phyloP scores from a whole-genome alignment of 37 sponge, comb jelly and placozoan species.

The Mnemiopsis leidyi region DNA sequence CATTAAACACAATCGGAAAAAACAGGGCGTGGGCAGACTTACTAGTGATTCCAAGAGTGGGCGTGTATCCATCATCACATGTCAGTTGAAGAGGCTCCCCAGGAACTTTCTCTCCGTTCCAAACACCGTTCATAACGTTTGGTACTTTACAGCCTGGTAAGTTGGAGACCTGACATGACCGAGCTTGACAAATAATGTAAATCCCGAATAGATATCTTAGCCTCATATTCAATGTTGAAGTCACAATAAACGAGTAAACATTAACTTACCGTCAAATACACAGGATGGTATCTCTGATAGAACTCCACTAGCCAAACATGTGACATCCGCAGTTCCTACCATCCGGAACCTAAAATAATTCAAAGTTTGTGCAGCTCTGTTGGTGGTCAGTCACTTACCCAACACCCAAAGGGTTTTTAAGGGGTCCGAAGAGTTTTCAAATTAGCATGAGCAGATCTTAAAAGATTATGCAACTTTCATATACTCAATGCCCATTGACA shows the following conservation, averaged over 20 bases:
- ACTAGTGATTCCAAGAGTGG: not conserved
- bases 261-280: conserved; percentile 35
- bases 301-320: not conserved
- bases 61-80: not conserved
- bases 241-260: too few species aligned
- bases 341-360: not conserved
- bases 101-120: not conserved
- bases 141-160: conserved; percentile 21
- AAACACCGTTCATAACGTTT: not conserved
- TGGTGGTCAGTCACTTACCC: too few species aligned
- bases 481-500: not conserved
- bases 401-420: not conserved
- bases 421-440: not conserved
- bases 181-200: too few species aligned
- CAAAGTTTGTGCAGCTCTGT: too few species aligned
- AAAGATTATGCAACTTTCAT: too few species aligned
- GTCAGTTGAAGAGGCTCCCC: not conserved
- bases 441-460: not conserved
- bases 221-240: too few species aligned
- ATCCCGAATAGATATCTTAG: too few species aligned
- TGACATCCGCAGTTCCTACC: not conserved
- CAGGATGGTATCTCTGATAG: not conserved
- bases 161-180: too few species aligned
- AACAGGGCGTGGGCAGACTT: not conserved
- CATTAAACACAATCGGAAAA: too few species aligned